A percentile compares a stretch with the other conserved stretches of the same genome.
phyloP scores from a whole-genome alignment of 1,140 invertebrate species.

The Tigriopus japonicus region DNA sequence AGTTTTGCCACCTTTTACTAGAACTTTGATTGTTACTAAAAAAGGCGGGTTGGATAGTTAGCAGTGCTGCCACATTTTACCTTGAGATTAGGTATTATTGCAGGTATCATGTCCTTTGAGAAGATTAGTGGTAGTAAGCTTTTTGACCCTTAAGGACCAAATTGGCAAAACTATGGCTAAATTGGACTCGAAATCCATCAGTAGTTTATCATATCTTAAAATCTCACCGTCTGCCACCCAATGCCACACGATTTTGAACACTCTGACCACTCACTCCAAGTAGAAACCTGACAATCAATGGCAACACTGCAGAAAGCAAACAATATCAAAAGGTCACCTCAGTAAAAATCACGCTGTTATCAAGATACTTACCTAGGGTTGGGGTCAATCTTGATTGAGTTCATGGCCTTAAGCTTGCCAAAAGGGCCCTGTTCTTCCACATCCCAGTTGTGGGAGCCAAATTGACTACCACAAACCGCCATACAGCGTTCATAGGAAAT shows the following conservation, averaged over 20 bases:
- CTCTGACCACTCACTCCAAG: neutral
- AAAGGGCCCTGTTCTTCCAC: neutral
- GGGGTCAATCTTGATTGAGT: neutral
- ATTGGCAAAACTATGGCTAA: too few species aligned
- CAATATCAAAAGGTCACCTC: neutral
- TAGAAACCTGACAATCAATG: neutral
- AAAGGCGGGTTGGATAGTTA: too few species aligned
- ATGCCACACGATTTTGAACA: neutral
- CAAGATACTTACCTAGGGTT: neutral
- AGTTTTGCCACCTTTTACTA: neutral
- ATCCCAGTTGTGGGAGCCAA: neutral
- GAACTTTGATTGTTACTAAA: neutral
- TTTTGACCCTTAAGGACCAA: too few species aligned
- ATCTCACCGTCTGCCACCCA: neutral
- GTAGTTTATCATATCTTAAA: too few species aligned
- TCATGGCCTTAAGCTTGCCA: neutral
- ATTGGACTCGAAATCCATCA: too few species aligned
- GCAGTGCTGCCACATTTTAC: too few species aligned
- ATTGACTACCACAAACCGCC: neutral
- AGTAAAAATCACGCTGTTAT: neutral
- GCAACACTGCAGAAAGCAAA: neutral
- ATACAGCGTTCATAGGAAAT: conserved; percentile 40
- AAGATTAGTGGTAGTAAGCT: too few species aligned
- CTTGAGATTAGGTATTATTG: too few species aligned
- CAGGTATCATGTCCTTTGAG: too few species aligned